A percentile compares a stretch with the other conserved stretches of the same genome.
Conservation (phyloP, 2,888 invertebrate genomes). For the Listrodromus nycthemerus region DNA sequence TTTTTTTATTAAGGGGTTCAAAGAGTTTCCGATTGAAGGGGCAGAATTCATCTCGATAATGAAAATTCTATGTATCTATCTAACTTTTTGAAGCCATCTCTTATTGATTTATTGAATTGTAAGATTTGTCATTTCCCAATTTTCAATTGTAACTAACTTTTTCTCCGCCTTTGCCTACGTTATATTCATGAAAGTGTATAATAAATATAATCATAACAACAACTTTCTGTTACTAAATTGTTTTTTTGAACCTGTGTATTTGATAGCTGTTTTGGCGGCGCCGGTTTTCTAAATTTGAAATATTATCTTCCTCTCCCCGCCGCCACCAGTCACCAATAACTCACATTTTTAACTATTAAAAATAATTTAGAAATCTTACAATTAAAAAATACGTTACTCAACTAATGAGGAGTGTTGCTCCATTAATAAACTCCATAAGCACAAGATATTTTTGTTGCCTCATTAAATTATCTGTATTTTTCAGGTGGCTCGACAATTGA, state of each 20-base stretch:
- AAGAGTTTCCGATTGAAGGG: neutral
- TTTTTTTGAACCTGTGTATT: slow-evolving; percentile 48
- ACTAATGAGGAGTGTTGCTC: no score
- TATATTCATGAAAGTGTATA: neutral
- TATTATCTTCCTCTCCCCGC: slow-evolving; percentile 12
- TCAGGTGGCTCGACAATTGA: neutral
- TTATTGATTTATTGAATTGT: neutral
- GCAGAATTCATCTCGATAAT: neutral
- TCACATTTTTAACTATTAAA: slow-evolving; percentile 57
- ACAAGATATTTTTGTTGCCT: no score
- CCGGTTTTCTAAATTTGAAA: slow-evolving; percentile 54
- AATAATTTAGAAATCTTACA: slow-evolving; percentile 79
- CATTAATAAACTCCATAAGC: no score
- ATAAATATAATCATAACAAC: slow-evolving; percentile 14
- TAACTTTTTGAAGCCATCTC: neutral
- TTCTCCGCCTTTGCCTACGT: neutral
- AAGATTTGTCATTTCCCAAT: no score
- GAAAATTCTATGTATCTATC: neutral
- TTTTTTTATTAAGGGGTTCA: neutral
- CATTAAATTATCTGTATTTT: no score
- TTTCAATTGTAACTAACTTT: no score
- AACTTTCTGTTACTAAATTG: slow-evolving; percentile 30
- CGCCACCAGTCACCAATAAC: slow-evolving; percentile 36
- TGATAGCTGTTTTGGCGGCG: slow-evolving; percentile 44
- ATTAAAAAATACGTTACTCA: no score